Conservation (phyloP, 2,888 invertebrate genomes). For the Clepsis dumicolana region DNA sequence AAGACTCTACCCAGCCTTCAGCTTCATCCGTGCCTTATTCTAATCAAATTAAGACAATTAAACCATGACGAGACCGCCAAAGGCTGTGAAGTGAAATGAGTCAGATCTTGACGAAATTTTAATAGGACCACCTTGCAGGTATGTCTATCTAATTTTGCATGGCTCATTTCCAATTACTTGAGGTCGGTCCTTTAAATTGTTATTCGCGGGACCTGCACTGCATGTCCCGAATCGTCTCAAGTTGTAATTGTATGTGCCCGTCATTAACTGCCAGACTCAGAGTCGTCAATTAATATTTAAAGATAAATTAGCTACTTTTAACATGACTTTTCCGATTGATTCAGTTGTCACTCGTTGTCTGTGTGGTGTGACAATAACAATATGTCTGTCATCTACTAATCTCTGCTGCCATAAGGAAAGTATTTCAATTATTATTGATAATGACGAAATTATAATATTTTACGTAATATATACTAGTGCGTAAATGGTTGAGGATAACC, state of each 20-base stretch:
- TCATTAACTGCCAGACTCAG: neutral
- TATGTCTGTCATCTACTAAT: neutral
- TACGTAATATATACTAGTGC: neutral
- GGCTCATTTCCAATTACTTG: neutral
- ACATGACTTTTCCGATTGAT: too few relatives aligned
- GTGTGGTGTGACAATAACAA: too few relatives aligned
- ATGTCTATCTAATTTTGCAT: neutral
- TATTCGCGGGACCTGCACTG: neutral
- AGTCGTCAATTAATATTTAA: neutral
- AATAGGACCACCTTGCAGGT: conserved; percentile 5
- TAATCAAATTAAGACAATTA: neutral
- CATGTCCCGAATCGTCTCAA: neutral
- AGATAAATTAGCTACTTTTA: too few relatives aligned
- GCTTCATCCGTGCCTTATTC: neutral
- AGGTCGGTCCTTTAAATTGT: neutral
- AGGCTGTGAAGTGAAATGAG: neutral
- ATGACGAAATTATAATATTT: neutral
- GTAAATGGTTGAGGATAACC: neutral
- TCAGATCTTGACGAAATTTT: neutral
- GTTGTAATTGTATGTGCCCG: neutral
- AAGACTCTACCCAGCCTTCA: neutral
- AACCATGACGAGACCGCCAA: neutral
- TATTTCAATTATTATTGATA: neutral
- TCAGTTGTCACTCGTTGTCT: too few relatives aligned
- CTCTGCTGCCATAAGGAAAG: neutral